Percentiles rank a stretch among this genome's conserved stretches.
These are phyloP conservation scores for Oryctes rhinoceros DNA, from an alignment of 1,140 invertebrate species.

Conservation along the genomic window DNA sequence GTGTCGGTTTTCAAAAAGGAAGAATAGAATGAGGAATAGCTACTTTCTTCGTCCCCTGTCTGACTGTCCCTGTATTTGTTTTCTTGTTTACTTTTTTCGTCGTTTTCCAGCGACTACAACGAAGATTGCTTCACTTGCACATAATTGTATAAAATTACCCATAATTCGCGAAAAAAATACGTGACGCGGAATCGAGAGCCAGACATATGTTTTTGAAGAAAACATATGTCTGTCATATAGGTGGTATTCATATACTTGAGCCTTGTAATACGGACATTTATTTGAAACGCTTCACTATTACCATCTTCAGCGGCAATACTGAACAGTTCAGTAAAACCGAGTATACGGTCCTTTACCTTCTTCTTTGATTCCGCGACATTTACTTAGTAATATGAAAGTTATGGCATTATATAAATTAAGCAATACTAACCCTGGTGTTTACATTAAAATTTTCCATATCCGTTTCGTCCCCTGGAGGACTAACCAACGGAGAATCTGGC, in stretches of 20 bases:
- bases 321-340: no score
- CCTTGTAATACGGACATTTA: no score
- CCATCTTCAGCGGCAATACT: no score
- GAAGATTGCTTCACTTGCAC: not conserved
- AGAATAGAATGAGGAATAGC: conserved; percentile 66
- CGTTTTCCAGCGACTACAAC: conserved; percentile 44
- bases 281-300: no score
- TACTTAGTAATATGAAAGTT: no score
- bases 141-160: not conserved
- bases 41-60: conserved; percentile 63
- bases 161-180: not conserved
- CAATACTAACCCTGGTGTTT: not conserved
- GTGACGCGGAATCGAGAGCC: no score
- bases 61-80: conserved; percentile 42
- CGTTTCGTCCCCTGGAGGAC: conserved; percentile 56
- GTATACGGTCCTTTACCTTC: no score
- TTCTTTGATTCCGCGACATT: no score
- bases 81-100: conserved; percentile 35
- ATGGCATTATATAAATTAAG: no score
- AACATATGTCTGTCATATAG: no score
- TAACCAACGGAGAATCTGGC: conserved; percentile 57
- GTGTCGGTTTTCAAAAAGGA: conserved; percentile 66
- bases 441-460: conserved; percentile 55
- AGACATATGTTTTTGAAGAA: no score
- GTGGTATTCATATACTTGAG: no score